Percentiles rank a stretch among this genome's conserved stretches.
Conservation (phyloP, 2,888 invertebrate genomes). For the Drosophila eohydei region DNA sequence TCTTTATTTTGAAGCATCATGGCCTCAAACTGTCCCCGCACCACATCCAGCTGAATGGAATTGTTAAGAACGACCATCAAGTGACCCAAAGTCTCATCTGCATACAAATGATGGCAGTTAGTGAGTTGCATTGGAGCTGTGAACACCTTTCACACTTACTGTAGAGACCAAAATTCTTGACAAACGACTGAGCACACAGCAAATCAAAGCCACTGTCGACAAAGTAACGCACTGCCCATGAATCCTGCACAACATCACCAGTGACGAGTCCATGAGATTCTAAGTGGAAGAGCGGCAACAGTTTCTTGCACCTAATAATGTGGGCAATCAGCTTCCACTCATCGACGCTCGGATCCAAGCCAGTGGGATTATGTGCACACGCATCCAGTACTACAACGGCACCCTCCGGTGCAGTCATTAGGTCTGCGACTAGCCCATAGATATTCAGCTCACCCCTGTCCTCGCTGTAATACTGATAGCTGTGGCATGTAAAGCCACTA, state of each 20-base stretch:
- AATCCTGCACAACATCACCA: conserved; percentile 36
- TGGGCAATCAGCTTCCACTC: conserved; percentile 59
- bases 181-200: conserved; percentile 54
- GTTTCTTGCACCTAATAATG: conserved; percentile 57
- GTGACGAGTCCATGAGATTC: conserved; percentile 48
- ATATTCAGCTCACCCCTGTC: conserved; percentile 41
- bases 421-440: conserved; percentile 52
- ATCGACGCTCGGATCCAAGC: conserved; percentile 43
- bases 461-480: conserved; percentile 43
- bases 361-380: conserved; percentile 56
- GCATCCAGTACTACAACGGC: conserved; percentile 54
- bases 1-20: conserved; percentile 23
- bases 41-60: conserved; percentile 21
- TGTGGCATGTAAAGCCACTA: conserved; percentile 39
- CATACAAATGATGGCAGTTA: conserved; percentile 1
- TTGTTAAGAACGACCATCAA: conserved; percentile 46
- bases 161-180: conserved; percentile 53
- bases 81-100: conserved; percentile 52
- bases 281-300: conserved; percentile 55
- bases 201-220: conserved; percentile 47
- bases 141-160: conserved; percentile 36
- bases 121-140: background rate
- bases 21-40: conserved; percentile 39
- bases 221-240: conserved; percentile 57
- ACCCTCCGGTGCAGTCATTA: conserved; percentile 54